Conservation (phyloP, 2,797 vertebrate genomes). For the Galaxias olidus region DNA sequence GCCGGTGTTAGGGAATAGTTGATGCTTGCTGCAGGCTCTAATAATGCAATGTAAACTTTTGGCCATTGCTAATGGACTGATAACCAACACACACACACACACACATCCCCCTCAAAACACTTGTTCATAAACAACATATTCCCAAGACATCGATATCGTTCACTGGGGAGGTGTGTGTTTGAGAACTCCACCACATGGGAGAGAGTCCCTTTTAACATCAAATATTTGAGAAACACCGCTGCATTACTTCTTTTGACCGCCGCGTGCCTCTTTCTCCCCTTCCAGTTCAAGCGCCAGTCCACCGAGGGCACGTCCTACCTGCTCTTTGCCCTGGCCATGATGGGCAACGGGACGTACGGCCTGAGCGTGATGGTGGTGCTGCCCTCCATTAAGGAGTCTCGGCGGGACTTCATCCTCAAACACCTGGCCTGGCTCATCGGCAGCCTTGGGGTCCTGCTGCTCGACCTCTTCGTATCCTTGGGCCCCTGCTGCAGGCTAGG, state of each 20-base stretch:
- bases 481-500: background rate
- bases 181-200: too few species aligned
- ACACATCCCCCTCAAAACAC: background rate
- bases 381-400: slow-evolving; percentile 52
- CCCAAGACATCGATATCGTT: too few species aligned
- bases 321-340: slow-evolving; percentile 67
- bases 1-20: background rate
- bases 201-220: background rate
- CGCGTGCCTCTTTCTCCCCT: background rate
- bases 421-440: slow-evolving; percentile 76
- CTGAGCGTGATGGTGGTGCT: slow-evolving; percentile 70
- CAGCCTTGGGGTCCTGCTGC: slow-evolving; percentile 74
- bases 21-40: background rate
- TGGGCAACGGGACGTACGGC: slow-evolving; percentile 69
- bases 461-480: slow-evolving; percentile 74
- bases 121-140: too few species aligned
- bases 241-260: too few species aligned
- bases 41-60: slow-evolving; percentile 27
- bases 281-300: slow-evolving; percentile 68
- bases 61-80: background rate
- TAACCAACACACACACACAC: slow-evolving; percentile 1
- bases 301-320: slow-evolving; percentile 73
- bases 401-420: slow-evolving; percentile 61
- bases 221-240: background rate
- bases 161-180: too few species aligned